Base-by-base conservation (phyloP, 2,888 invertebrate species). In the Heliconius sara region DNA sequence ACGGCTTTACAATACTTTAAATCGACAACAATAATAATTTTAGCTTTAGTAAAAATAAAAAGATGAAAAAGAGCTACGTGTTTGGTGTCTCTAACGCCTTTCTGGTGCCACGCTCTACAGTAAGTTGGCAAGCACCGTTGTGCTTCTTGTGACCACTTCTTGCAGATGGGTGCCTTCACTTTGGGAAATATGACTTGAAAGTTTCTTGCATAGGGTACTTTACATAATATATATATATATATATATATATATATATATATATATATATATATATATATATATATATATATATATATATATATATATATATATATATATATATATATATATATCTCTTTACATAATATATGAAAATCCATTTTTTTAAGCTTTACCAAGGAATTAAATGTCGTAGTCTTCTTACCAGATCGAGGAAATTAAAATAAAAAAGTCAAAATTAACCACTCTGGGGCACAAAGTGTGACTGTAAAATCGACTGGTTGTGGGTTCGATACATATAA, bases 81-180 rank as follows among this genome's bases (percentile, higher is more conserved):
- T 43, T 7, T 13, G 43, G 16, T 70, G 3, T 7, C 43, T 47
- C 25, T 47, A 43, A 70, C 9, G 9, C 25, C 7, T 7, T 25
- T 25, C 70, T 43, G 43, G 43, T 19, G 9, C 68, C 39, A 5
- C 68, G 39, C 16, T 68, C 68, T n/a, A n/a, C n/a, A 60, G 16
- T 7, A 25, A 43, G 43, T 43, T 70, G 68, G 25, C 39, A 16
- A 70, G 68, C 25, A n/a, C n/a, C 43, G n/a, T n/a, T 39, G 43
- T n/a, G 39, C 43, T 70, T 70, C 70, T 70, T 70, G 70, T n/a
- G 68, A 13, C 25, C 16, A n/a, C 43, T 39, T 43, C 12, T 43
- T 70, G 70, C 16, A 6, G 25, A 25, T 16, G 68, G 34, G 12
- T 16, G 43, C 7, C 22, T 34, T 67, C 34, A 39, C 34, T 22